Percentiles rank a stretch among this genome's conserved stretches.
Conservation (phyloP, 2,797 vertebrate species). For the Leuciscus waleckii region DNA sequence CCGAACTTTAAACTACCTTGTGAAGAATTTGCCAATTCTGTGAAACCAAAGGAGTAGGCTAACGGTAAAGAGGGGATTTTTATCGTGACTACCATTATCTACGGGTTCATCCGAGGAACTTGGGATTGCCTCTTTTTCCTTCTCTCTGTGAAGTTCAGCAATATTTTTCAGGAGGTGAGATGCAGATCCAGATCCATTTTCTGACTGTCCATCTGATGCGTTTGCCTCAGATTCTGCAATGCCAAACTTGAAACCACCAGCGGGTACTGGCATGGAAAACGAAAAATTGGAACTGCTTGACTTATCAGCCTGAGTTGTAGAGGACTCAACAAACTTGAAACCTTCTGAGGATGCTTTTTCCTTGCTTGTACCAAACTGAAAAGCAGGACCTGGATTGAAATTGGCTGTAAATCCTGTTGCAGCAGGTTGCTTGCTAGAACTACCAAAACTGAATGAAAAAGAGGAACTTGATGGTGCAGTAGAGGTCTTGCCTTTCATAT, state of each 20-base stretch:
- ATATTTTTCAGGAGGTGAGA: constrained; percentile 77
- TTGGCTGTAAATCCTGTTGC: constrained; percentile 81
- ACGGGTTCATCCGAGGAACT: constrained; percentile 24
- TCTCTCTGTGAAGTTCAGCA: constrained; percentile 83
- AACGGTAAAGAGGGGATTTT: constrained; percentile 81
- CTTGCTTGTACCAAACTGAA: constrained; percentile 87
- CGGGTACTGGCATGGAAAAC: constrained; percentile 80
- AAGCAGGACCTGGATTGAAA: constrained; percentile 75
- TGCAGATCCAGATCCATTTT: constrained; percentile 62
- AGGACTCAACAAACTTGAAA: constrained; percentile 81
- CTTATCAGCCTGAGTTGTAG: constrained; percentile 70
- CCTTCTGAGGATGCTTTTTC: constrained; percentile 73
- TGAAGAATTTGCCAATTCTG: constrained; percentile 86
- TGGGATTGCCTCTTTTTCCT: constrained; percentile 67
- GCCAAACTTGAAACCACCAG: constrained; percentile 89
- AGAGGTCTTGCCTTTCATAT: constrained; percentile 67
- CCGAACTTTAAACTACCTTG: constrained; percentile 87
- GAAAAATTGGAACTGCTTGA: constrained; percentile 81
- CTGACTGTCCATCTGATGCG: constrained; percentile 48
- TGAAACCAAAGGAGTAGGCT: constrained; percentile 84
- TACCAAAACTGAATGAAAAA: constrained; percentile 73
- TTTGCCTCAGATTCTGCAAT: constrained; percentile 79
- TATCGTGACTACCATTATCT: constrained; percentile 53
- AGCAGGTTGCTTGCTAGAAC: constrained; percentile 72
- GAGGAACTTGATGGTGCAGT: constrained; percentile 68